A percentile compares a stretch with the other conserved stretches of the same genome.
These are phyloP conservation scores for Plectropomus leopardus DNA, from an alignment of 2,113 vertebrate species.

Conservation along the genomic window DNA sequence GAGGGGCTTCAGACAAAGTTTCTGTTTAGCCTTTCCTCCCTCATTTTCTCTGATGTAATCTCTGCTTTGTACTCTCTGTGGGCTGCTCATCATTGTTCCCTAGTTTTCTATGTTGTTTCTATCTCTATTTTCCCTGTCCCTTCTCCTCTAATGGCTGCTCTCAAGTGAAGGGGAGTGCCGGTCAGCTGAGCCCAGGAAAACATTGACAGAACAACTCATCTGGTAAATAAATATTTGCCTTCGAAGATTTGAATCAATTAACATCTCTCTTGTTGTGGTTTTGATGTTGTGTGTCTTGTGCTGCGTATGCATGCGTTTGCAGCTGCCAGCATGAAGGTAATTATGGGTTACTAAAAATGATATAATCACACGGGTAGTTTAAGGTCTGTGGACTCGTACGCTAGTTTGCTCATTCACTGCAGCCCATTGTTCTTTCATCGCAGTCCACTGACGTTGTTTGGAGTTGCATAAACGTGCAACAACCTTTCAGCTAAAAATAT, in stretches of 20 bases:
- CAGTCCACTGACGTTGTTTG: conserved; percentile 45
- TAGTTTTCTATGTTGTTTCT: conserved; percentile 31
- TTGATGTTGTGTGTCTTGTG: conserved; percentile 15
- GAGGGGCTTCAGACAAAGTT: conserved; percentile 56
- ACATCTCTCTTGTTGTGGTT: conserved; percentile 57
- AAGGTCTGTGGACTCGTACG: neutral
- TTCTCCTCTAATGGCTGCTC: conserved; percentile 62
- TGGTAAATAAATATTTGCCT: conserved; percentile 80
- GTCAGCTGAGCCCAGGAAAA: conserved; percentile 74
- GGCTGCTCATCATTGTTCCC: conserved; percentile 38
- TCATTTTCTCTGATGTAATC: conserved; percentile 65
- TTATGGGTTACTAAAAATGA: conserved; percentile 30
- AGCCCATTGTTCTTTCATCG: conserved; percentile 43
- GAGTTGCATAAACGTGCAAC: conserved; percentile 55
- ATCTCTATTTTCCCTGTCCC: conserved; percentile 9
- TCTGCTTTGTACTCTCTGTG: conserved; percentile 50
- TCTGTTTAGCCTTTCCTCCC: conserved; percentile 64
- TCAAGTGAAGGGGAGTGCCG: conserved; percentile 74
- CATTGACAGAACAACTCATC: conserved; percentile 66
- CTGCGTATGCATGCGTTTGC: neutral
- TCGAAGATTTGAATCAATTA: conserved; percentile 77
- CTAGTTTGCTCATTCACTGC: conserved; percentile 25
- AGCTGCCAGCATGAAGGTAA: conserved; percentile 2
- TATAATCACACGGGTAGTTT: conserved; percentile 37
- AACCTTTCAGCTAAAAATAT: conserved; percentile 62